Base-by-base conservation (phyloP, 2,113 vertebrate species). In the Octodon degus region DNA sequence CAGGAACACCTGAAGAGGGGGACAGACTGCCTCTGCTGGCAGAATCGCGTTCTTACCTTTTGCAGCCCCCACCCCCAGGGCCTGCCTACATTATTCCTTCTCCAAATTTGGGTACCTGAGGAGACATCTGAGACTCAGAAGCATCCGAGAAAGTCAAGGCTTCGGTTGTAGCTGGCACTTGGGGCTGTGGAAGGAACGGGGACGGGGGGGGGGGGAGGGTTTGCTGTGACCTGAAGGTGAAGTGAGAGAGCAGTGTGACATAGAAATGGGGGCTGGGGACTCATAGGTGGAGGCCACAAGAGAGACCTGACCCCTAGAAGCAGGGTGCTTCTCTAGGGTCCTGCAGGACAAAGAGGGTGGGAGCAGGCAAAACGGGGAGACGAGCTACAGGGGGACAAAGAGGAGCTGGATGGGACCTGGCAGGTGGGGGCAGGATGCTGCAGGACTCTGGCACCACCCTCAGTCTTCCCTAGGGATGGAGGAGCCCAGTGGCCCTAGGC, bases 161-260 rank as follows among this genome's bases (percentile, higher is more conserved):
- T 7, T 0, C 0, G 0, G 2, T 16, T 17, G 4, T 30, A 17
- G 50, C 74, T 12, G 6, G 40, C 0, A 2, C 12, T 16, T 0
- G 0, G 40, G 58, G 16, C 72, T 20, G 47, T 47, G 27, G 50
- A n/a, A 58, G 43, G n/a, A 14, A n/a, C 1, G 22, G 0, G 1
- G 7, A 17, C 13, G n/a, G 3, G 22, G 22, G n/a, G 12, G 11
- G 16, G 5, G 6, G 43, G n/a, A n/a, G 43, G 43, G 43, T 43
- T 43, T n/a, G 22, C 92, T 67, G 53, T 27, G 94, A 43, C 24
- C 16, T 37, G n/a, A 27, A 11, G 40, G 10, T 3, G 67, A 43
- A 13, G 40, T 0, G 19, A 1, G 19, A 5, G 20, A 14, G 14
- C 0, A 24, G 16, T 7, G 9, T 12, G 22, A 34, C n/a, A 4